These are phyloP conservation scores for Sprattus sprattus DNA, from an alignment of 2,113 vertebrate genomes.

Conservation along the genomic window DNA sequence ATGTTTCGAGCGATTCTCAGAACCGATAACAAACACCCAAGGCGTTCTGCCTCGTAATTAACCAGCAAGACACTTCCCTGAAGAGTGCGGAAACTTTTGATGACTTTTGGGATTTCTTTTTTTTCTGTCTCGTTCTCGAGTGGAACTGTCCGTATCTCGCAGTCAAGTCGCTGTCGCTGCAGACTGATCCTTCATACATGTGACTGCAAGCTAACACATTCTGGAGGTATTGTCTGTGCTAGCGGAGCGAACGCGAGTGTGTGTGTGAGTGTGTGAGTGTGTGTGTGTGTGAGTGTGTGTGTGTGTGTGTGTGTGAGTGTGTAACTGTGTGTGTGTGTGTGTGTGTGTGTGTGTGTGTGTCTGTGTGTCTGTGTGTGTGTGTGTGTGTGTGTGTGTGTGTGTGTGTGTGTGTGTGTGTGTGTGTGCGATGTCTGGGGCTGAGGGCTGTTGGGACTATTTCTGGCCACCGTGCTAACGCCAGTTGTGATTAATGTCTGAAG, in stretches of 20 bases:
- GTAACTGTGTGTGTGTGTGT: too few species aligned
- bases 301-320: too few species aligned
- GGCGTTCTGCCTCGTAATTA: not conserved
- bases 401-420: too few species aligned
- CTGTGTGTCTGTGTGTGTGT: too few species aligned
- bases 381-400: too few species aligned
- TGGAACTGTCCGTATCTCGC: not conserved
- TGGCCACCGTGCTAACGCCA: not conserved
- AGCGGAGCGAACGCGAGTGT: not conserved
- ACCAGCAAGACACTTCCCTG: not conserved
- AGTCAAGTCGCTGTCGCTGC: not conserved
- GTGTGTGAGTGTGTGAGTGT: too few species aligned
- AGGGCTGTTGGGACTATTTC: not conserved
- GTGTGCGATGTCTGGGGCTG: not conserved
- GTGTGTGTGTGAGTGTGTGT: too few species aligned
- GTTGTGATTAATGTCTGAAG: not conserved
- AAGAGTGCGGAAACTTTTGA: not conserved
- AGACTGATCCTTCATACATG: not conserved
- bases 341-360: too few species aligned
- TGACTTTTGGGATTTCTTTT: not conserved
- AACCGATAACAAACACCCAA: not conserved
- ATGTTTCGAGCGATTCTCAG: not conserved
- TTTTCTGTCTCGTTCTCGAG: not conserved
- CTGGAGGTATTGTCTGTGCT: not conserved
- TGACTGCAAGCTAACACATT: not conserved